Percentiles rank a stretch among this genome's conserved stretches.
Conservation (phyloP, 2,888 invertebrate genomes). For the Melitaea athalia region DNA sequence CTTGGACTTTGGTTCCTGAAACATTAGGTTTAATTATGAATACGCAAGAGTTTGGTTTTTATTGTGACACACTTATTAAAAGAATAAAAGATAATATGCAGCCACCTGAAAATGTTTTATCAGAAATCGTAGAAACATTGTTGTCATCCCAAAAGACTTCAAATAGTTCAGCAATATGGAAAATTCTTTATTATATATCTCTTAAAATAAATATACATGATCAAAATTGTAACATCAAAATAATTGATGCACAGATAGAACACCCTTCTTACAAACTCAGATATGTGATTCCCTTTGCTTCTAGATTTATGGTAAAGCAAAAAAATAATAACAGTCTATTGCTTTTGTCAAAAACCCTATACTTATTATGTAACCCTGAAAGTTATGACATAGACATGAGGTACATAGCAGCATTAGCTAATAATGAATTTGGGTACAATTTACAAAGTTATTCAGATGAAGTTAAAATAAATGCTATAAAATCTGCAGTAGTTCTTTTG, state of each 20-base stretch:
- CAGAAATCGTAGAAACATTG: constrained; percentile 50
- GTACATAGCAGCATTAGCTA: constrained; percentile 62
- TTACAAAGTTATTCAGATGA: constrained; percentile 52
- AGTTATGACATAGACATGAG: constrained; percentile 66
- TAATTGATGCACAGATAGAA: constrained; percentile 43
- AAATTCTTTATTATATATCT: constrained; percentile 62
- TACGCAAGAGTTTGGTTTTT: constrained; percentile 55
- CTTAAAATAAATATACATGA: constrained; percentile 44
- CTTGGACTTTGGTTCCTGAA: constrained; percentile 53
- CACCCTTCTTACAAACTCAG: constrained; percentile 55
- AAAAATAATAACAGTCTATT: constrained; percentile 42
- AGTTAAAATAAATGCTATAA: constrained; percentile 60
- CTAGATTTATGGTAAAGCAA: constrained; percentile 47
- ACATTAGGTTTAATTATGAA: constrained; percentile 50
- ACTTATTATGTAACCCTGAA: constrained; percentile 57
- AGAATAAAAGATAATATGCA: constrained; percentile 49
- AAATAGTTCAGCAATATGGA: constrained; percentile 56
- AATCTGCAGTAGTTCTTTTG: constrained; percentile 69
- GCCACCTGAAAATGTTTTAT: constrained; percentile 44
- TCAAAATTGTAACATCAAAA: constrained; percentile 39
- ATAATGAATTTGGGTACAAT: constrained; percentile 61
- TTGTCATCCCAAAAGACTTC: constrained; percentile 49
- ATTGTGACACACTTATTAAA: constrained; percentile 51
- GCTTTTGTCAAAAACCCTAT: constrained; percentile 52
- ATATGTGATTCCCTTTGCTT: constrained; percentile 62